These are phyloP conservation scores for Hozukius guyotensis DNA, from an alignment of 2,797 vertebrate species.

Conservation along the genomic window DNA sequence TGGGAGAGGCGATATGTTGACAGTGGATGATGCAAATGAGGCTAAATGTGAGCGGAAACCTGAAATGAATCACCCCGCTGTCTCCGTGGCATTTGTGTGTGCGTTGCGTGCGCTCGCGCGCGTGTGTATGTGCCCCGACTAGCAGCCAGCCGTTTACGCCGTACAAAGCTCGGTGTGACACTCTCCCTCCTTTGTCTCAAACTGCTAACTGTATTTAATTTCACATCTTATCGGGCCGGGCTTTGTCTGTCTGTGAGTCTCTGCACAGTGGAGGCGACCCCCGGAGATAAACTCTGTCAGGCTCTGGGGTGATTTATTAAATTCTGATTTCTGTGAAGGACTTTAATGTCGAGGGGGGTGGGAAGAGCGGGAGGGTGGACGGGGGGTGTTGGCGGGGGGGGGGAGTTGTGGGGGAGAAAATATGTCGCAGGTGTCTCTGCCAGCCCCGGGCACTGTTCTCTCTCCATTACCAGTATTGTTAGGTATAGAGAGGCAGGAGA, in stretches of 20 bases:
- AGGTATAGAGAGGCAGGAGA: conserved; percentile 73
- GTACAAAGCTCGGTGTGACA: conserved; percentile 79
- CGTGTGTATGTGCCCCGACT: conserved; percentile 39
- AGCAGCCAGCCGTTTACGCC: conserved; percentile 75
- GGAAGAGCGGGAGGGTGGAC: conserved; percentile 54
- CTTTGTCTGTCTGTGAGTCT: conserved; percentile 86
- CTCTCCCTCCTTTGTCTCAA: conserved; percentile 82
- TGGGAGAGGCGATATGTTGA: conserved; percentile 81
- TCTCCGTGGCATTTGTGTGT: conserved; percentile 62
- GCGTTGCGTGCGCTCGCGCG: background rate
- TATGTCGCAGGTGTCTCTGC: conserved; percentile 83
- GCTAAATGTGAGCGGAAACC: conserved; percentile 83
- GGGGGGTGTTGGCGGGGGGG: conserved; percentile 1
- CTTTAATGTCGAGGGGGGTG: conserved; percentile 84
- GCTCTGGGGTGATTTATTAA: conserved; percentile 90
- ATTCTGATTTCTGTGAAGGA: conserved; percentile 91
- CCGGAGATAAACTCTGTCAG: conserved; percentile 90
- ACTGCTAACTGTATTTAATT: conserved; percentile 91
- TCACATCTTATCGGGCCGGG: conserved; percentile 83
- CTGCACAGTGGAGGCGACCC: conserved; percentile 85
- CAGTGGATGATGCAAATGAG: conserved; percentile 87
- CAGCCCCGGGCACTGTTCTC: conserved; percentile 81
- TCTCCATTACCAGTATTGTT: conserved; percentile 80
- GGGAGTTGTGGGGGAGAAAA: conserved; percentile 64
- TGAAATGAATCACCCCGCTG: conserved; percentile 84